Conservation (phyloP, 1,140 invertebrate genomes). For the Achatina immaculata region DNA sequence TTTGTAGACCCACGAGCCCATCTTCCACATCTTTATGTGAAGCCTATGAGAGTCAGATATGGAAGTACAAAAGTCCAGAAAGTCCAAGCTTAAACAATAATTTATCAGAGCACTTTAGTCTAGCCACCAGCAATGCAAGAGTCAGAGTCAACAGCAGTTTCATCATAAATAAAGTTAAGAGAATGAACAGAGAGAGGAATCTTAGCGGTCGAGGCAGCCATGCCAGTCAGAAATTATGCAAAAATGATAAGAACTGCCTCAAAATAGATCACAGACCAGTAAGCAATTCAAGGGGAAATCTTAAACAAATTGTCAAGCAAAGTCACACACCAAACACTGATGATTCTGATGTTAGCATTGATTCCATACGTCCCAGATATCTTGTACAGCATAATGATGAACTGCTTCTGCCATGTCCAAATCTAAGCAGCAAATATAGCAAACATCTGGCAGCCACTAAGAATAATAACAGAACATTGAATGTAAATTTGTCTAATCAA, state of each 20-base stretch:
- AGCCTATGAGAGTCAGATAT: too few species aligned
- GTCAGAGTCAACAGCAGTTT: background rate
- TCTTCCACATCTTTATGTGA: background rate
- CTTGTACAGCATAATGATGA: conserved; percentile 28
- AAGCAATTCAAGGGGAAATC: background rate
- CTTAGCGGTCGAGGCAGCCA: background rate
- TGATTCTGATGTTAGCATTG: conserved; percentile 24
- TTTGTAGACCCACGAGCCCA: background rate
- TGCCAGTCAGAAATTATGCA: background rate
- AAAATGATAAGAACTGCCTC: too few species aligned
- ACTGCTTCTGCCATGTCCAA: conserved; percentile 25
- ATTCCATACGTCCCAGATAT: conserved; percentile 19
- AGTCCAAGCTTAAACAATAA: background rate
- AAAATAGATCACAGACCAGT: background rate
- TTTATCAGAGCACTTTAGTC: background rate
- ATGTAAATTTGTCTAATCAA: background rate
- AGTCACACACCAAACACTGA: background rate
- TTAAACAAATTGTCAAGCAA: background rate
- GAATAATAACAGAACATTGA: background rate
- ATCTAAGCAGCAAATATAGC: conserved; percentile 12
- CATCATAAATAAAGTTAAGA: background rate
- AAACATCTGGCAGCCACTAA: background rate
- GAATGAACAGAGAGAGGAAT: background rate
- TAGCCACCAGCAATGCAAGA: background rate
- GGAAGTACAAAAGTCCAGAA: background rate